Conservation (phyloP, 2,888 invertebrate species). For the Phytoseiulus persimilis region DNA sequence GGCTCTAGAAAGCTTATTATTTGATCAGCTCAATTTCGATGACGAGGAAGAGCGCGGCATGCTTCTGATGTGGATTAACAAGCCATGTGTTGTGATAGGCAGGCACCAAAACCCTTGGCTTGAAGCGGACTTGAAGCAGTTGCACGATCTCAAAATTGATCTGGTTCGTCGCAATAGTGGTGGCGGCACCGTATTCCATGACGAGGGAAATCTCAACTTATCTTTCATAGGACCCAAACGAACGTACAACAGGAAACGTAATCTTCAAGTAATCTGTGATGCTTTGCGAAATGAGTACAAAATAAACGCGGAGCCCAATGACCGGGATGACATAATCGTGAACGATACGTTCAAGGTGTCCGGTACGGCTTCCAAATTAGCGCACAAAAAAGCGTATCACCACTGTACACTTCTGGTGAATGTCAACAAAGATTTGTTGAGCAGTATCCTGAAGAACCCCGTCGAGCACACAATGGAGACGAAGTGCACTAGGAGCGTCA, state of each 20-base stretch:
- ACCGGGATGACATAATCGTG: slow-evolving; percentile 76
- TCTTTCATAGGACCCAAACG: slow-evolving; percentile 79
- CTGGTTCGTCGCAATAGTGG: slow-evolving; percentile 86
- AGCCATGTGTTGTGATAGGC: slow-evolving; percentile 89
- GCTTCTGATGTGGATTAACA: slow-evolving; percentile 82
- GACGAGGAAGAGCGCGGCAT: slow-evolving; percentile 61
- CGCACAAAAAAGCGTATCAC: slow-evolving; percentile 82
- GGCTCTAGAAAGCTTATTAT: slow-evolving; percentile 93
- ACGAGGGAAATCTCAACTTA: slow-evolving; percentile 81
- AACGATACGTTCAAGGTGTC: slow-evolving; percentile 69
- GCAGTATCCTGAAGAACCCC: slow-evolving; percentile 48
- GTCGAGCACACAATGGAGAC: slow-evolving; percentile 69
- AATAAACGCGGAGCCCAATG: slow-evolving; percentile 65
- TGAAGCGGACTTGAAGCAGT: slow-evolving; percentile 69
- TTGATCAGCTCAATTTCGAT: slow-evolving; percentile 73
- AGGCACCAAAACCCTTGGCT: slow-evolving; percentile 93
- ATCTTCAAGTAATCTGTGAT: slow-evolving; percentile 74
- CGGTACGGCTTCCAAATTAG: slow-evolving; percentile 87
- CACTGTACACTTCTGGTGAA: slow-evolving; percentile 89
- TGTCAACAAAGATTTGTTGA: slow-evolving; percentile 67
- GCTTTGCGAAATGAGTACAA: slow-evolving; percentile 74
- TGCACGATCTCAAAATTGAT: slow-evolving; percentile 61
- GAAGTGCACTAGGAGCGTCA: slow-evolving; percentile 74
- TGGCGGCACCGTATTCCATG: slow-evolving; percentile 92
- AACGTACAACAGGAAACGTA: slow-evolving; percentile 73